phyloP scores from a whole-genome alignment of 2,888 invertebrate species.

The Ferdinandea cuprea region DNA sequence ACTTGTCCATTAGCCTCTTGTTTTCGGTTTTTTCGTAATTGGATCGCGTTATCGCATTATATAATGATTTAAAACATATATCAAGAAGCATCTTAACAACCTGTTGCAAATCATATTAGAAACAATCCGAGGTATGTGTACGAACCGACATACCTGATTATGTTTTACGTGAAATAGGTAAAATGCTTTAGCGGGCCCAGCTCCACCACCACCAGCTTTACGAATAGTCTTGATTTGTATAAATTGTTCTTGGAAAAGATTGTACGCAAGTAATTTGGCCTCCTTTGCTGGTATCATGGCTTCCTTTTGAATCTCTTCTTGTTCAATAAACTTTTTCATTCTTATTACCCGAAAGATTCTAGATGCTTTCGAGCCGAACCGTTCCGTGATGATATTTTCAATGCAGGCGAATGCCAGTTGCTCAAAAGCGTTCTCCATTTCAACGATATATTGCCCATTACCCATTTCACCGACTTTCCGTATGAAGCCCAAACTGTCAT shows the following conservation, averaged over 20 bases:
- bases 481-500: constrained; percentile 91
- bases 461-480: constrained; percentile 90
- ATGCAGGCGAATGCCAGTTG: constrained; percentile 88
- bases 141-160: constrained; percentile 83
- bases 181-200: constrained; percentile 91
- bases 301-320: constrained; percentile 94
- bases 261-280: constrained; percentile 94
- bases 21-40: constrained; percentile 87
- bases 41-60: constrained; percentile 87
- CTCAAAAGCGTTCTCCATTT: constrained; percentile 88
- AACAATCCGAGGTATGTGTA: not conserved
- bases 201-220: constrained; percentile 87
- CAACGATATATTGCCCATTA: constrained; percentile 92
- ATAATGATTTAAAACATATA: constrained; percentile 88
- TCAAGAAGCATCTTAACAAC: constrained; percentile 88
- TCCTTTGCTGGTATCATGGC: constrained; percentile 98
- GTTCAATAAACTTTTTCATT: constrained; percentile 92
- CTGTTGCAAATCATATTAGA: constrained; percentile 79
- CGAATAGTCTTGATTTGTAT: constrained; percentile 87
- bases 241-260: constrained; percentile 89
- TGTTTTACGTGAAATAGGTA: constrained; percentile 90
- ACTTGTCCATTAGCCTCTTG: constrained; percentile 93
- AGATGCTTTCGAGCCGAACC: constrained; percentile 92
- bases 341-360: constrained; percentile 94
- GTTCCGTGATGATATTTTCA: constrained; percentile 92